Evolutionary conservation across 2,113 vertebrate genomes (phyloP), one percentile per base, ranked within the genome.

Genomic region (Mormyrus lacerda): DNA sequence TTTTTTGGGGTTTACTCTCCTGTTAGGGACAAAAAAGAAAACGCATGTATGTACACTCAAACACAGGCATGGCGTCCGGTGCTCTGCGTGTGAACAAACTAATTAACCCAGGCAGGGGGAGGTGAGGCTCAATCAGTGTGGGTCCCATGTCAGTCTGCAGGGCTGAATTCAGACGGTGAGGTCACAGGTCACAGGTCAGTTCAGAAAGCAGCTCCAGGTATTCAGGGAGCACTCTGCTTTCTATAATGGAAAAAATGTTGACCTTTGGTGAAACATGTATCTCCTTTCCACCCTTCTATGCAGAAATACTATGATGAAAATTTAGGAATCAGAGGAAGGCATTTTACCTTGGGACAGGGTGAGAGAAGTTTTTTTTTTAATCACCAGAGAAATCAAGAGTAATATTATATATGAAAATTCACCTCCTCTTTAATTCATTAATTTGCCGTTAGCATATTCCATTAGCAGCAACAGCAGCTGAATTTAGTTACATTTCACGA

Each of bases 121-220:
- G 11, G 39, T n/a, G 87, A 27, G 53, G 6, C 39, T 42, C 87
- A 58, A 24, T 87, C 87, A 61, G 9, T 24, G 19, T n/a, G 51
- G 35, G 55, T 21, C 85, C 48, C 17, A 42, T 85, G 83, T 85
- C 73, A 79, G 50, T 87, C 39, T 31, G 39, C 55, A 31, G 17
- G 24, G 84, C 53, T 58, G 11, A 13, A 8, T 61, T 87, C 53
- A 50, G 87, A 65, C 1, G 24, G 35, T 1, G 24, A 65, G 87
- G 87, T 87, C 55, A 87, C 4, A 61, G 86, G 31, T 87, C 86
- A 58, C 13, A 87, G 86, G 47, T 87, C 87, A 87, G 86, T 42
- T 61, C 53, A 61, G 6, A 35, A 61, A 65, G 51, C 17, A 7
- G 39, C 87, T 87, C 31, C 35, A 24, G 55, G 35, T 87, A 87